Base-by-base conservation (phyloP, 2,797 vertebrate species). In the Rhinella marina region DNA sequence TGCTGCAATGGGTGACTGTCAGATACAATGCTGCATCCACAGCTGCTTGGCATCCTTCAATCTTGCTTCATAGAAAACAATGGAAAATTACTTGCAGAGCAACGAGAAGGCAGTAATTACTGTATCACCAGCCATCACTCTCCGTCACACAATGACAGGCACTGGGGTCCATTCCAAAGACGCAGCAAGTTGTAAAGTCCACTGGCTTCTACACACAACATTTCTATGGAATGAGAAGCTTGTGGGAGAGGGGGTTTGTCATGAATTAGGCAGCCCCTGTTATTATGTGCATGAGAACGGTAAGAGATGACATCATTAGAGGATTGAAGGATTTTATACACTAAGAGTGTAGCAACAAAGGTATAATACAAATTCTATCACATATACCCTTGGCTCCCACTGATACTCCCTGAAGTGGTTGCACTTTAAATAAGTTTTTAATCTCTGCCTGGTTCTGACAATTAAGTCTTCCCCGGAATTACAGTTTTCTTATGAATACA, bases 1-100 rank as follows among this genome's bases (percentile, higher is more conserved):
- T 75, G 19, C 72, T 5, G 72, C 29, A 72, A 41, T 72, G 29
- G 29, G 68, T 7, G 41, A 23, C 72, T 50, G 41, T 50, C 72
- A 50, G 70, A 75, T 50, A 48, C 48, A 76, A 50, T 50, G 48
- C 41, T 14, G 73, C 73, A 75, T 52, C 73, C 41, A 52, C 73
- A 76, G 73, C 73, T 52, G 73, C 70, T 59, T 50, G 52, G 77
- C 57, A 61, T 32, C 14, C 19, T 59, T 50, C 0, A 84, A 86
- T 79, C 90, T 91, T 88, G 76, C 76, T 88, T 91, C 84, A 90
- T 77, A 77, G 75, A 25, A 77, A 77, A 77, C 48, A 77, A 77
- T 21, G 85, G 90, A 14, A 54, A 77, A 54, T 77, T 25, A 54
- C 41, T 54, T 54, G 23, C 75, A 76, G 48, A 3, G 73, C 21